Base-by-base conservation (phyloP, 1,140 invertebrate genomes). In the Dufourea novaeangliae region DNA sequence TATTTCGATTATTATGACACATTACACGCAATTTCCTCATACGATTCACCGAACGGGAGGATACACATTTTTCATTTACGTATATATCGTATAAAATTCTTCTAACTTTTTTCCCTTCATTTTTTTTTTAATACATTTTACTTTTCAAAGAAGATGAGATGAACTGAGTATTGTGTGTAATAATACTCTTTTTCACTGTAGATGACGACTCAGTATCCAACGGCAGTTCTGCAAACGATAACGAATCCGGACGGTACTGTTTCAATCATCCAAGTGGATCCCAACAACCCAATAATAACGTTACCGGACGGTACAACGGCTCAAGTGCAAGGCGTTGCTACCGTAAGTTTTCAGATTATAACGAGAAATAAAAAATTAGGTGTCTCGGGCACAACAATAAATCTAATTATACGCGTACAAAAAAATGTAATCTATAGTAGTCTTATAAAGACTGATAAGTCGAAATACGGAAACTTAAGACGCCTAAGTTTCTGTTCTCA, bases 201-300 rank as follows among this genome's bases (percentile, higher is more conserved):
- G 94, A 93, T 95, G 92, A 94, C 94, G 83, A 93, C 95, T 14
- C 96, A 97, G 92, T 97, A 97, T 93, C 95, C 96, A 61, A 97
- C 97, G 62, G 96, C 97, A n/a, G 97, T 99, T 86, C 94, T 99
- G 34, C 98, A 99, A 90, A 98, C 97, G 4, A 98, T 98, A 89
- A 98, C 97, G 81, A 99, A 99, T 93, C 96, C 98, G 6, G 98
- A 99, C 94, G 98, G 98, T 78, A 97, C 97, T 6, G 97, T 99
- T 59, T 98, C 98, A 34, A 96, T 99, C 67, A 98, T 99, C 80
- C 98, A 99, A 92, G 97, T 99, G 70, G 98, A 99, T 94, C 97
- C 98, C 50, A 97, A 96, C 87, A 97, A 97, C 92, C 97, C 97
- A 41, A 97, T 99, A 84, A 98, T 99, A 80, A 98, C 98, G 27